Evolutionary conservation across 2,797 vertebrate genomes (phyloP).

Genomic region (Sebastes variabilis): DNA sequence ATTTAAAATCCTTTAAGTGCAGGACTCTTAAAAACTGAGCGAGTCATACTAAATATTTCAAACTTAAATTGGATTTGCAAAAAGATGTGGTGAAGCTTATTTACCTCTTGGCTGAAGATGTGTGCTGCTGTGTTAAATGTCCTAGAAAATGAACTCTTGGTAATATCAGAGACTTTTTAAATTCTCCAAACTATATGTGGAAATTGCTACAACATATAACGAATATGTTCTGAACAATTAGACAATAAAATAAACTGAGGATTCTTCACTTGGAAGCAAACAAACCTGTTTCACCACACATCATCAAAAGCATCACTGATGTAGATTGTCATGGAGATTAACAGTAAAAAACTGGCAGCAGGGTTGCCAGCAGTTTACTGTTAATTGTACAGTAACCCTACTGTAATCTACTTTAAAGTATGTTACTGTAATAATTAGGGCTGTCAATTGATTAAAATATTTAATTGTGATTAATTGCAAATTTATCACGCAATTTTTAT

Average conservation of each 20-base stretch:
- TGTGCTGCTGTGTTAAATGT: conserved; percentile 12
- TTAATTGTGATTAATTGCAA: too few species aligned
- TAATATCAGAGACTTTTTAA: neutral
- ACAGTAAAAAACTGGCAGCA: too few species aligned
- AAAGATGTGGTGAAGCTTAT: conserved; percentile 1
- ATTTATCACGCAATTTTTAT: too few species aligned
- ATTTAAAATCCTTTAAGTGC: conserved; percentile 32
- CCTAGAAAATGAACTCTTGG: conserved; percentile 7
- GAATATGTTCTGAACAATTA: neutral
- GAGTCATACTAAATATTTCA: conserved; percentile 45
- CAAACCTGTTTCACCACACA: neutral
- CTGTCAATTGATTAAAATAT: too few species aligned
- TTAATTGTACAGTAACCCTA: too few species aligned
- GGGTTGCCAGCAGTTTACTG: too few species aligned
- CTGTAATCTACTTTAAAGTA: too few species aligned
- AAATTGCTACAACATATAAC: neutral
- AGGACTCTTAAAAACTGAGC: conserved; percentile 8
- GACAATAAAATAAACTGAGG: neutral
- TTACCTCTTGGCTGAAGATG: neutral
- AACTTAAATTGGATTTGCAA: conserved; percentile 18
- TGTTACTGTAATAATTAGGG: too few species aligned
- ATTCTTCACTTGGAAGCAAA: neutral
- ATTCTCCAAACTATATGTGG: neutral
- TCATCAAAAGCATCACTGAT: neutral
- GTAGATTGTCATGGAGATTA: too few species aligned